phyloP scores from a whole-genome alignment of 2,888 invertebrate species.

The Macaria liturata region DNA sequence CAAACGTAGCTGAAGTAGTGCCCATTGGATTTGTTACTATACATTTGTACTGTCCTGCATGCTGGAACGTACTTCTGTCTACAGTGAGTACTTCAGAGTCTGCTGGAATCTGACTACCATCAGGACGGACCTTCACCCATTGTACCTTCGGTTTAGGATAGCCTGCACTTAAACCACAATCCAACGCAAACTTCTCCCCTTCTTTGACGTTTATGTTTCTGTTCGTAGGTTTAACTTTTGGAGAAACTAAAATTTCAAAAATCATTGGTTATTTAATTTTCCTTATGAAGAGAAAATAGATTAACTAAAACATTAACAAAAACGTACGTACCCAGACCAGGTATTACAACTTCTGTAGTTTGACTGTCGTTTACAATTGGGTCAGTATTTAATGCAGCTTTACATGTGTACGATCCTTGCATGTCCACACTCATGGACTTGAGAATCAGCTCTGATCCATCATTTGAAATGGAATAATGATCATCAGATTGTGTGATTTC shows the following conservation, averaged over 20 bases:
- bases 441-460: constrained; percentile 15
- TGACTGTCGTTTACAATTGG: no score
- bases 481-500: constrained; percentile 5
- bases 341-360: constrained; percentile 18
- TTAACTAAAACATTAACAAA: background rate
- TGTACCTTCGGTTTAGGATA: constrained; percentile 11
- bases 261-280: no score
- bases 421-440: constrained; percentile 15
- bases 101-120: background rate
- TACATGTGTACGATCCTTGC: constrained; percentile 28
- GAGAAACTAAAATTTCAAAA: background rate
- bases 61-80: background rate
- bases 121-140: constrained; percentile 5
- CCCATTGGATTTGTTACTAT: constrained; percentile 1
- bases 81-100: constrained; percentile 10
- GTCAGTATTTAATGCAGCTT: constrained; percentile 24
- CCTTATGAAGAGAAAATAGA: no score
- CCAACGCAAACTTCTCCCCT: constrained; percentile 6
- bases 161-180: constrained; percentile 8
- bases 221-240: constrained; percentile 3
- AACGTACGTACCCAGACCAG: constrained; percentile 23
- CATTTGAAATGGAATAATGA: constrained; percentile 19
- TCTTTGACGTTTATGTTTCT: background rate
- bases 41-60: constrained; percentile 15
- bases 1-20: constrained; percentile 4